phyloP scores from a whole-genome alignment of 2,113 vertebrate species.

The Grantiella picta region DNA sequence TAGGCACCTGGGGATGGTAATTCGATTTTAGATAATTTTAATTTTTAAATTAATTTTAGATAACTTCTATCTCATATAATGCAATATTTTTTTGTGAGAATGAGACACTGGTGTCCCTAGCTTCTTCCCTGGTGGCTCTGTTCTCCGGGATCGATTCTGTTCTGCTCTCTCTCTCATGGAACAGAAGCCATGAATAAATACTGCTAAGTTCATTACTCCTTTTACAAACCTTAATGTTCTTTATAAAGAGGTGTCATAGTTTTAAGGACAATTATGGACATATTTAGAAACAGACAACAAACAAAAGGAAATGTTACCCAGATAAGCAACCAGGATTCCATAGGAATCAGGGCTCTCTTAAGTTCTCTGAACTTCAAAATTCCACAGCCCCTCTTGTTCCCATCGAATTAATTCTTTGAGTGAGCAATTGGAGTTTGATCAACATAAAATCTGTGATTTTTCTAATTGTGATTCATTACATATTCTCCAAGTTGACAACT shows the following conservation, averaged over 20 bases:
- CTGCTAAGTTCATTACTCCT: neutral
- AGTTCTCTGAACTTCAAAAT: neutral
- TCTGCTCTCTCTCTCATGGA: neutral
- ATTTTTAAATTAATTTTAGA: neutral
- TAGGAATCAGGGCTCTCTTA: neutral
- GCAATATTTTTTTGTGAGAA: neutral
- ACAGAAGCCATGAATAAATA: neutral
- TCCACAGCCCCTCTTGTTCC: neutral
- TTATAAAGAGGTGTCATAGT: neutral
- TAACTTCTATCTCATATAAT: neutral
- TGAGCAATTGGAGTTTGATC: neutral
- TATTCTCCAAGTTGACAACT: neutral
- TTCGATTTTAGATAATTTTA: neutral
- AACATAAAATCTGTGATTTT: slow-evolving; percentile 30
- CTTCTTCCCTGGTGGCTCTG: neutral
- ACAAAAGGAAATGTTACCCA: neutral
- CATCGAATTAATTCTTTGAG: slow-evolving; percentile 6
- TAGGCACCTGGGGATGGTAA: neutral
- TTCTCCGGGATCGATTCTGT: neutral
- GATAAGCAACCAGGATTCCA: neutral
- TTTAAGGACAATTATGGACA: neutral
- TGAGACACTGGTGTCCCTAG: neutral
- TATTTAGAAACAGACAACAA: neutral
- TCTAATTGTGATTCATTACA: slow-evolving; percentile 9
- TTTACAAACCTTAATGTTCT: neutral